Base-by-base conservation (phyloP, 1,140 invertebrate genomes). In the Lepeophtheirus salmonis region DNA sequence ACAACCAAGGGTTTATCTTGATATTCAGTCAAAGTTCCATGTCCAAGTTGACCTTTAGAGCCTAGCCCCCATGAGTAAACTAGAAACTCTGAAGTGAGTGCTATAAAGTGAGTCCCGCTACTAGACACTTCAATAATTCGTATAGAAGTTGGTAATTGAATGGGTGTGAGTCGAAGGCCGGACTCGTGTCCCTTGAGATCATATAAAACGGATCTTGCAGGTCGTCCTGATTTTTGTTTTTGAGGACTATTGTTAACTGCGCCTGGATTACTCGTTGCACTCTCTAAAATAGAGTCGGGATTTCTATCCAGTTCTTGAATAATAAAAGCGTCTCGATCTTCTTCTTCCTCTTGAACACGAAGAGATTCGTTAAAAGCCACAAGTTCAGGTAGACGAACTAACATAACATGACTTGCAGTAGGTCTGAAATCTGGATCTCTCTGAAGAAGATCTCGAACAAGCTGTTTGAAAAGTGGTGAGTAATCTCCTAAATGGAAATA, bases 41-140 rank as follows among this genome's bases (percentile, higher is more conserved):
- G 76, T 1, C 82, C 83, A 54, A 85, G 70, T 68, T 85, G 80
- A 22, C 83, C 83, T 65, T 73, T 74, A 52, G 66, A 70, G 12
- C 80, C 80, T 67, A 79, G 75, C 23, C 83, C 83, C 83, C 82
- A 86, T 2, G 78, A 75, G 67, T 77, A 85, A 14, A 84, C 80
- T 13, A 77, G 69, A 25, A 75, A 73, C 67, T 84, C 80, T 66
- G 67, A 62, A 61, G 81, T 82, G 2, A 85, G 73, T 22, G 80
- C 78, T 57, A 86, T 75, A 66, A 78, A 77, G 70, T 86, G 83
- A 17, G 78, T 79, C 50, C 73, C 73, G 55, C 81, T 80, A 24
- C 79, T 75, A 41, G 79, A 74, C 21, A 83, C 72, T 67, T 78
- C 67, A 3, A 60, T 16, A 22, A 60, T 73, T 61, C 73, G 72